phyloP scores from a whole-genome alignment of 2,797 vertebrate species.

The Hemibagrus guttatus region DNA sequence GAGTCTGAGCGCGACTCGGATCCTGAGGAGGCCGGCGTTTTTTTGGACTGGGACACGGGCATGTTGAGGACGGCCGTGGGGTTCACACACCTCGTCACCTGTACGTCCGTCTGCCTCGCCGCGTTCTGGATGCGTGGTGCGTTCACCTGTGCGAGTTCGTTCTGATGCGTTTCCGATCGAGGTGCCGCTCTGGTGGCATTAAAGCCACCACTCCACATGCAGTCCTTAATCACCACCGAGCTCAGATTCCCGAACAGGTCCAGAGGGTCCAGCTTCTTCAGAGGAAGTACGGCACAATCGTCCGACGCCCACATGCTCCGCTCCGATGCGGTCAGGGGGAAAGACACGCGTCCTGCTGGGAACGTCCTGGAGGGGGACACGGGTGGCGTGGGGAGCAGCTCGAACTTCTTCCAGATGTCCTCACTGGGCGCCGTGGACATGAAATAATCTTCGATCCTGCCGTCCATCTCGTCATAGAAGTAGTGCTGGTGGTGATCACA shows the following conservation, averaged over 20 bases:
- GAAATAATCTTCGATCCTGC: conserved; percentile 86
- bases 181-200: background rate
- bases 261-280: conserved; percentile 72
- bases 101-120: conserved; percentile 67
- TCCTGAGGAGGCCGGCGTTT: conserved; percentile 82
- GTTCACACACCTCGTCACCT: conserved; percentile 80
- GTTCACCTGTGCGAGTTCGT: background rate
- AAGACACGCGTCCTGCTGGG: conserved; percentile 40
- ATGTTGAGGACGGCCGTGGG: conserved; percentile 87
- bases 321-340: background rate
- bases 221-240: conserved; percentile 92
- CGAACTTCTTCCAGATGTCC: conserved; percentile 99
- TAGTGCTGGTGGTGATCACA: conserved; percentile 87
- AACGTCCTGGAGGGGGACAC: conserved; percentile 81
- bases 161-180: background rate
- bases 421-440: conserved; percentile 93
- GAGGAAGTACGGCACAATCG: conserved; percentile 70
- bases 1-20: conserved; percentile 94
- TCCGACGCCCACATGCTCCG: conserved; percentile 75
- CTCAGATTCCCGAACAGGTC: conserved; percentile 85
- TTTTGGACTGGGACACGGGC: conserved; percentile 79
- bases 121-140: conserved; percentile 34
- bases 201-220: conserved; percentile 92
- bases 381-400: conserved; percentile 90
- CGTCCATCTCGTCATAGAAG: conserved; percentile 86